Percentiles rank a stretch among this genome's conserved stretches.
Conservation (phyloP, 2,113 vertebrate genomes). For the Urocolius indicus region DNA sequence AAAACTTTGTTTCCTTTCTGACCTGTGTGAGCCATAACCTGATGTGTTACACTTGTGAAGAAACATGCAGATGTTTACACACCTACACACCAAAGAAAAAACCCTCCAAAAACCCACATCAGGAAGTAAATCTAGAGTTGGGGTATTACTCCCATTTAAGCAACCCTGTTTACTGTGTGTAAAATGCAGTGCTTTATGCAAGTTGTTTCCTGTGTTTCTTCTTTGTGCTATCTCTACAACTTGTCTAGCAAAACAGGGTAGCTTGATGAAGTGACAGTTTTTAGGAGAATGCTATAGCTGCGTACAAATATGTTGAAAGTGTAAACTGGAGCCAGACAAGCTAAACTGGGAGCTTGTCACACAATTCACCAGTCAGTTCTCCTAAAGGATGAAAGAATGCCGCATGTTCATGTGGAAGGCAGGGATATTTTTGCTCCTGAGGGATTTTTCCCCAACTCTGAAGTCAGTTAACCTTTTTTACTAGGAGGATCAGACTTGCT, state of each 20-base stretch:
- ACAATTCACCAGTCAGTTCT: slow-evolving; percentile 5
- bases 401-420: background rate
- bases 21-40: background rate
- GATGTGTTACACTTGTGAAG: background rate
- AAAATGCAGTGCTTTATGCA: background rate
- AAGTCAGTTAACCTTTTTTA: slow-evolving; percentile 21
- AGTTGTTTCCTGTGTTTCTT: background rate
- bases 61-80: background rate
- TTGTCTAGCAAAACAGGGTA: background rate
- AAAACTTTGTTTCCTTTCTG: background rate
- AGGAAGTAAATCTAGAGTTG: background rate
- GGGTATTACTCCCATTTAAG: background rate
- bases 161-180: background rate
- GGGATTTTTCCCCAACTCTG: background rate
- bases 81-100: background rate
- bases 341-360: slow-evolving; percentile 14
- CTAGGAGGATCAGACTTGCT: background rate
- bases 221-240: background rate
- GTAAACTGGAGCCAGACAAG: slow-evolving; percentile 1
- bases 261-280: slow-evolving; percentile 11
- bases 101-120: too few species aligned
- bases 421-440: background rate
- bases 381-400: background rate
- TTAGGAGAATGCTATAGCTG: background rate
- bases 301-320: slow-evolving; percentile 20